A percentile compares a stretch with the other conserved stretches of the same genome.
Evolutionary conservation across 2,888 invertebrate species (phyloP).

Genomic region (Neocrepidodera transversa): DNA sequence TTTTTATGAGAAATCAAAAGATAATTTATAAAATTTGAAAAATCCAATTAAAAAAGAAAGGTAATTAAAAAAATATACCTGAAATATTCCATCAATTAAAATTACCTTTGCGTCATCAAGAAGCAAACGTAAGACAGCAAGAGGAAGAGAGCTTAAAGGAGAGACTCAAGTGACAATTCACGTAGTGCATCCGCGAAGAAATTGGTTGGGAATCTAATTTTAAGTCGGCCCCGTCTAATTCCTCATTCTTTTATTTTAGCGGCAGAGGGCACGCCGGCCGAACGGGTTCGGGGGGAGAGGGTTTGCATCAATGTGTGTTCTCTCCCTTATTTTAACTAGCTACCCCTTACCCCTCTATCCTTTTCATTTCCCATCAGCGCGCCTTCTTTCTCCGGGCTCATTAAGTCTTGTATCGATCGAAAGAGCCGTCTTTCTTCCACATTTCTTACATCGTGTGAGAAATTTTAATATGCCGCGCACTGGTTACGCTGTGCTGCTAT

Average conservation of each 20-base stretch:
- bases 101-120: slow-evolving; percentile 13
- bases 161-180: slow-evolving; percentile 13
- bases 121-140: slow-evolving; percentile 4
- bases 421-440: slow-evolving; percentile 55
- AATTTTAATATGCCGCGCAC: slow-evolving; percentile 59
- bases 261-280: slow-evolving; percentile 33
- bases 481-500: slow-evolving; percentile 45
- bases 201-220: slow-evolving; percentile 47
- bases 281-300: slow-evolving; percentile 13
- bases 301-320: slow-evolving; percentile 45
- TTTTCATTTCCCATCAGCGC: slow-evolving; percentile 55
- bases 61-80: too few relatives aligned
- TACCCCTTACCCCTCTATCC: slow-evolving; percentile 38
- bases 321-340: slow-evolving; percentile 54
- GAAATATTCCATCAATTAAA: slow-evolving; percentile 24
- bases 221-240: slow-evolving; percentile 47
- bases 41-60: too few relatives aligned
- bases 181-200: slow-evolving; percentile 40
- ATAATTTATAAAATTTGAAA: too few relatives aligned
- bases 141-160: slow-evolving; percentile 2
- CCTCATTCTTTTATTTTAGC: slow-evolving; percentile 48
- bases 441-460: slow-evolving; percentile 58
- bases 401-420: slow-evolving; percentile 58
- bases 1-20: too few relatives aligned
- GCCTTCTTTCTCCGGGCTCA: slow-evolving; percentile 59